Evolutionary conservation across 2,797 vertebrate genomes (phyloP), one percentile per base, ranked within the genome.

Genomic region (Cossypha caffra): DNA sequence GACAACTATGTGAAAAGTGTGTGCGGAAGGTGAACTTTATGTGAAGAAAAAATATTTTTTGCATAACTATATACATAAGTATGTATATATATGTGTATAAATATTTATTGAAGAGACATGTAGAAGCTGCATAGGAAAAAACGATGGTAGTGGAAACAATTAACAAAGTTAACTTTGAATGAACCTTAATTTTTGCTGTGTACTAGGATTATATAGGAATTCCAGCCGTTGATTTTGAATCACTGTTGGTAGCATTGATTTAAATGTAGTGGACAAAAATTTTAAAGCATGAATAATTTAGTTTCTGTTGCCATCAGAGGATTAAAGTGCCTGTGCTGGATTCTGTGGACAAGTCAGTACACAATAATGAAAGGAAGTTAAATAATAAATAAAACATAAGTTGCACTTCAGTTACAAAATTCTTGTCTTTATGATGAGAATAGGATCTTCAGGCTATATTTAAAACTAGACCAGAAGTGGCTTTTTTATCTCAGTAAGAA

Each of bases 381-480:
- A 96, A 95, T 95, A 95, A 94, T 96, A 87, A 96, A 96, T 97
- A 96, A 97, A 96, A 92, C 54, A 93, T 95, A 93, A 94, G 29
- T 92, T 92, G 86, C 80, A 89, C 82, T 95, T 80, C 8, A 80
- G 83, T 83, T 95, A 82, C 77, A 84, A 94, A 94, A 96, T 79
- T 93, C 91, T 85, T 83, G 66, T 77, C 42, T 95, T 96, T 55
- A 71, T 81, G 84, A 67, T 68, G 83, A 93, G 69, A 94, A 81
- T 63, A 76, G 59, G 62, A 80, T 95, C 75, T 96, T 95, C 83
- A 80, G 91, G 55, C 79, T 82, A 18, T 62, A 88, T 90, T 93
- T 94, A 79, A 95, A 95, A 87, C 47, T 83, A 62, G 54, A 91
- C 42, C 40, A 86, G 67, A 80, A 91, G 29, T 51, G 67, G 37